Evolutionary conservation across 2,113 vertebrate species (phyloP).

Genomic region (Axis porcinus): DNA sequence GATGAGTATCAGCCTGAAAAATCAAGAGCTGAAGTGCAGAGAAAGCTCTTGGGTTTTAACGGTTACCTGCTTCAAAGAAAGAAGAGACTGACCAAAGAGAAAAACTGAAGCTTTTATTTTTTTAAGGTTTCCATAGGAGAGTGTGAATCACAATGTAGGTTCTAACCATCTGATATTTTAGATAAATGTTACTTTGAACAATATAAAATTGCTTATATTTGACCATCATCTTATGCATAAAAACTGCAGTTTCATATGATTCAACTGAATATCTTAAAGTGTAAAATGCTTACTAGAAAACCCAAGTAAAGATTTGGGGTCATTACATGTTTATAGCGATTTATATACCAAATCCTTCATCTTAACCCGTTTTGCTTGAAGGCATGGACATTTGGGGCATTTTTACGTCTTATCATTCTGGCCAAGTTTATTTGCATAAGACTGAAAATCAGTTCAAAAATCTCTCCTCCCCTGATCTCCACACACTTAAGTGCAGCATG

Average conservation of each 20-base stretch:
- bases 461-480: background rate
- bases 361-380: background rate
- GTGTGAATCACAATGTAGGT: background rate
- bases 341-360: background rate
- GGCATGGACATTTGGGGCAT: background rate
- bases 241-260: background rate
- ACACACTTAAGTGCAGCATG: background rate
- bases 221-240: background rate
- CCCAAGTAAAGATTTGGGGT: background rate
- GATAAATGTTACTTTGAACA: background rate
- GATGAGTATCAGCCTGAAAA: background rate
- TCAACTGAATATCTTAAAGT: background rate
- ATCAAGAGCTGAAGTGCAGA: background rate
- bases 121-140: background rate
- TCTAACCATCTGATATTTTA: background rate
- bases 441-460: background rate
- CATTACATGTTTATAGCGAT: background rate
- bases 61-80: background rate
- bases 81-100: background rate
- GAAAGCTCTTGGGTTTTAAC: accelerated
- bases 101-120: background rate
- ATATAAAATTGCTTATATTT: background rate
- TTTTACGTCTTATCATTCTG: background rate
- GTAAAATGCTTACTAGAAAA: background rate
- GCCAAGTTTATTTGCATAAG: background rate